Evolutionary conservation across 2,888 invertebrate genomes (phyloP).

Genomic region (Epistrophe eligans): DNA sequence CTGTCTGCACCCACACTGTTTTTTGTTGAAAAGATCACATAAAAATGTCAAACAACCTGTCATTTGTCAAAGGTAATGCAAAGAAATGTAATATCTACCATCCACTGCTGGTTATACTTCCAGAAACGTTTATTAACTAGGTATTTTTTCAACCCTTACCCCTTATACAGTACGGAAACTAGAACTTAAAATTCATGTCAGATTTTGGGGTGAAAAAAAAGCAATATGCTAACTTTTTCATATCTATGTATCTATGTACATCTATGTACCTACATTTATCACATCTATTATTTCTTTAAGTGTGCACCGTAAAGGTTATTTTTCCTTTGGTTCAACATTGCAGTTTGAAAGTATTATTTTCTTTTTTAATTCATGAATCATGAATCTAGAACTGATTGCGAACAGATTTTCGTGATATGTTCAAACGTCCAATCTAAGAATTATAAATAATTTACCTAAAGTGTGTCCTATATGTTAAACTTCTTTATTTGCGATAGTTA

Average conservation of each 20-base stretch:
- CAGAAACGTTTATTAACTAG: not conserved
- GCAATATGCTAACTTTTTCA: slow-evolving; percentile 50
- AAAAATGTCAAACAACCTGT: slow-evolving; percentile 34
- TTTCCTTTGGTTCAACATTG: not conserved
- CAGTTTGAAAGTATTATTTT: not conserved
- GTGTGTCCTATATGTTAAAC: slow-evolving; percentile 11
- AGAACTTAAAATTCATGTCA: slow-evolving; percentile 58
- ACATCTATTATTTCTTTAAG: not conserved
- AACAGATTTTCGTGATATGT: slow-evolving; percentile 34
- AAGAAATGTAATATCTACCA: slow-evolving; percentile 2
- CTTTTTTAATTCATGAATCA: slow-evolving; percentile 30
- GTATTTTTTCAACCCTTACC: slow-evolving; percentile 13
- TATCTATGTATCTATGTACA: too few species aligned
- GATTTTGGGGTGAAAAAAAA: slow-evolving; percentile 22
- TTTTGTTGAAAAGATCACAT: not conserved
- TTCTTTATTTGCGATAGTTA: slow-evolving; percentile 22
- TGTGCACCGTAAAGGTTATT: not conserved
- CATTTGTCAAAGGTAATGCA: slow-evolving; percentile 5
- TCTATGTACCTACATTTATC: slow-evolving; percentile 7
- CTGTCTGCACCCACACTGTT: not conserved
- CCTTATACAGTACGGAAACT: not conserved
- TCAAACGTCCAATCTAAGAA: slow-evolving; percentile 5
- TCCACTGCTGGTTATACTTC: not conserved
- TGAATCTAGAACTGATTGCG: slow-evolving; percentile 16
- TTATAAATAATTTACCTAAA: slow-evolving; percentile 6